Percentiles rank a stretch among this genome's conserved stretches.
These are phyloP conservation scores for Thinocorus orbignyianus DNA, from an alignment of 2,113 vertebrate genomes.

Conservation along the genomic window DNA sequence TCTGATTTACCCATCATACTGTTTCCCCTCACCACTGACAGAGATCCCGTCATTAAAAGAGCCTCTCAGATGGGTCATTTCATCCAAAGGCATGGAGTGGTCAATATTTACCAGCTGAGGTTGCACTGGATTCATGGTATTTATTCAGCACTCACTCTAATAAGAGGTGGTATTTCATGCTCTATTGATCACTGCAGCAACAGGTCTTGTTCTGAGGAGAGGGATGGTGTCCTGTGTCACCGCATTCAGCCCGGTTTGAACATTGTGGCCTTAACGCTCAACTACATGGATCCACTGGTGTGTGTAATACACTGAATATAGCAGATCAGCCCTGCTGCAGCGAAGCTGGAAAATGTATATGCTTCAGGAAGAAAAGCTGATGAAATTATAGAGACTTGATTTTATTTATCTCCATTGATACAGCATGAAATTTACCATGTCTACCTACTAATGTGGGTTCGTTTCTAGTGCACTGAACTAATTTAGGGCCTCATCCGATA, in stretches of 20 bases:
- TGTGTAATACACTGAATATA: background rate
- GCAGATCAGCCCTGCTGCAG: background rate
- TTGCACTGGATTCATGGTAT: background rate
- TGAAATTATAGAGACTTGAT: background rate
- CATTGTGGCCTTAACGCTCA: background rate
- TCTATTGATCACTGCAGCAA: background rate
- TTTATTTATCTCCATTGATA: background rate
- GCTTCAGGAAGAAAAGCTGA: background rate
- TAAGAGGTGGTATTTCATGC: background rate
- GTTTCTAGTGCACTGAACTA: background rate
- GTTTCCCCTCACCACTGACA: background rate
- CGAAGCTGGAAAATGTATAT: background rate
- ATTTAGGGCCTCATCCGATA: background rate
- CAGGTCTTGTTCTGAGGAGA: background rate
- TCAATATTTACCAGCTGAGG: background rate
- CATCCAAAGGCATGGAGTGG: background rate
- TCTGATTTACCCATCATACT: background rate
- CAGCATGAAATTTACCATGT: background rate
- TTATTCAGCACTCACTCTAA: background rate
- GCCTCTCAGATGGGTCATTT: background rate
- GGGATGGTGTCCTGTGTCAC: background rate
- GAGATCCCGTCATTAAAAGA: background rate
- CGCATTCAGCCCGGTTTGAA: background rate
- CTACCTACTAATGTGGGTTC: background rate
- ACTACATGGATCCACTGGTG: background rate